Evolutionary conservation across 2,113 vertebrate species (phyloP), one percentile per base, ranked within the genome.

Genomic region (Acrocephalus arundinaceus): DNA sequence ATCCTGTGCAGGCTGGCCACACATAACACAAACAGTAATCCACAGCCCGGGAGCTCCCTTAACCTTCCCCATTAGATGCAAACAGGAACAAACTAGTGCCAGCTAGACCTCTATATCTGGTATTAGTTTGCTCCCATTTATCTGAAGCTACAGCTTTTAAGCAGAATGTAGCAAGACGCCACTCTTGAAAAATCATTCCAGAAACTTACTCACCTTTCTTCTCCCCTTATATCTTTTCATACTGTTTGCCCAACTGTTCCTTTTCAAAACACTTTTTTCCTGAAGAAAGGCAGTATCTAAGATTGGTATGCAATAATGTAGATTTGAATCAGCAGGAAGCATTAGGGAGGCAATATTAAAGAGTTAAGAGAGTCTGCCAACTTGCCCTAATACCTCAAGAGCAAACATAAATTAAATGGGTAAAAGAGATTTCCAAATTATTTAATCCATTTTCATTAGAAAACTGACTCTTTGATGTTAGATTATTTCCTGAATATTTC

Each of bases 381-480:
- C 65, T 84, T 88, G 30, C 68, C 51, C 66, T 67, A 74, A 57
- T 77, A 90, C 27, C 71, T 77, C 82, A 94, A 93, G 95, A 91
- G 82, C 67, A 96, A 95, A 95, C 48, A 87, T 55, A 87, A 94
- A 94, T 87, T 79, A 93, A 93, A 87, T 14, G 35, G 25, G 51
- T 67, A 66, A 80, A 84, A 90, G 73, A 73, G 46, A 83, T 54
- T 76, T 96, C 28, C 67, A 83, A 96, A 83, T 83, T 90, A 73
- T 90, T 89, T 52, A 58, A 77, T 71, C 48, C 89, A 41, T 71
- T 91, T 93, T 93, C 85, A 83, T 55, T 94, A 89, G 55, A 93
- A 95, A 85, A 51, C 16, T 51, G 62, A 76, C 49, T 87, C 81
- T 94, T 74, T 87, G 85, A 94, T 77, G 85, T 66, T 66, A 76